Conservation (phyloP, 2,888 invertebrate genomes). For the Patella ulyssiponensis region DNA sequence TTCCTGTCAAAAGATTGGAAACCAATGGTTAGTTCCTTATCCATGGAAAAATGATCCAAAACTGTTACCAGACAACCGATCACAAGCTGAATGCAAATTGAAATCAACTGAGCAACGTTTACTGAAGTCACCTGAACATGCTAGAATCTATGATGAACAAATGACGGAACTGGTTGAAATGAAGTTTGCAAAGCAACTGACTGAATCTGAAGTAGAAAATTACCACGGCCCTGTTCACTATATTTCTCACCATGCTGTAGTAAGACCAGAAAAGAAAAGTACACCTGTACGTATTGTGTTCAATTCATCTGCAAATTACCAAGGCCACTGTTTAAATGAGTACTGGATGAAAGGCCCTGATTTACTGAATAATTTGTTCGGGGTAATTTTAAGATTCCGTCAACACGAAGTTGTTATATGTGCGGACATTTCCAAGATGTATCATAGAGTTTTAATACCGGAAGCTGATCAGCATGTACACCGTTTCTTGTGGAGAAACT, state of each 20-base stretch:
- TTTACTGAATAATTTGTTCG: slow-evolving; percentile 6
- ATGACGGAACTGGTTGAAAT: slow-evolving; percentile 1
- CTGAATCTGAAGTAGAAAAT: neutral
- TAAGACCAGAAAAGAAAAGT: slow-evolving; percentile 10
- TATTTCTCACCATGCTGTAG: slow-evolving; percentile 26
- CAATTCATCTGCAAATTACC: neutral
- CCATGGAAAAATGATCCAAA: neutral
- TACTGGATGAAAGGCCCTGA: slow-evolving; percentile 21
- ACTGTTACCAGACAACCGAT: slow-evolving; percentile 2
- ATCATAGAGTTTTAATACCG: slow-evolving; percentile 18
- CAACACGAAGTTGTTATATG: neutral
- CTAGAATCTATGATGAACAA: slow-evolving; percentile 10
- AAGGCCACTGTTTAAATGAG: neutral
- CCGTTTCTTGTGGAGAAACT: slow-evolving; percentile 23
- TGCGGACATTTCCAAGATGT: slow-evolving; percentile 24
- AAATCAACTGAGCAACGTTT: slow-evolving; percentile 18
- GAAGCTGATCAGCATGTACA: slow-evolving; percentile 23
- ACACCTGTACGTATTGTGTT: slow-evolving; percentile 1
- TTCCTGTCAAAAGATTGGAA: slow-evolving; percentile 4
- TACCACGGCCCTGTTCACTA: slow-evolving; percentile 14
- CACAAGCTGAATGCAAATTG: neutral
- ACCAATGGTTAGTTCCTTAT: neutral
- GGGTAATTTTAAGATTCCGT: slow-evolving; percentile 5
- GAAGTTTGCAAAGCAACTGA: slow-evolving; percentile 1
- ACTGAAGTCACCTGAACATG: neutral